Base-by-base conservation (phyloP, 2,113 vertebrate species). In the Brachyhypopomus occidentalis region DNA sequence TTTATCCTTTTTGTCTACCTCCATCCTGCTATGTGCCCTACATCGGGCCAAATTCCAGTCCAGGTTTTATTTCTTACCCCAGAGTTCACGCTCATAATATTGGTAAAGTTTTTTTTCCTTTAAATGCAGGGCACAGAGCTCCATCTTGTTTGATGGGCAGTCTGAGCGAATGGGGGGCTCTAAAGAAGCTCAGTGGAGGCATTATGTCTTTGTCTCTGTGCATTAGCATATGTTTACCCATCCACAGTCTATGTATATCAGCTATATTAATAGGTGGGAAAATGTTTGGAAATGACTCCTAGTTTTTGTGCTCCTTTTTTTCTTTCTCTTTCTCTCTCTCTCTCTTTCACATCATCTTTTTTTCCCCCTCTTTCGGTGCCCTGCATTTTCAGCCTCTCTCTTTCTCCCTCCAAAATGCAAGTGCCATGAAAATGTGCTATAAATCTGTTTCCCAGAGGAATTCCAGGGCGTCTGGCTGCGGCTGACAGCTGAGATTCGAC, bases 391-490 rank as follows among this genome's bases (percentile, higher is more conserved):
- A 1, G 4, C 34, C 62, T 59, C 9, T 66, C 67, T 34, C 67
- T 70, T 19, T 52, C 64, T 64, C 81, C 82, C 78, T 85, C 87
- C 81, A 87, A 82, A 82, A 84, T 75, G 84, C 82, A 78, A 89
- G 86, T 87, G 89, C 86, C 89, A 91, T 91, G 90, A 93, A 94
- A 93, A 93, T 92, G 86, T 92, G 91, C 90, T 92, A 94, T 93
- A 91, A 91, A 93, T 93, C 90, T 93, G 91, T 86, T 92, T 91
- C 90, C 91, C 90, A 93, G 92, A 93, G 89, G 92, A 92, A 93
- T 94, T 94, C 89, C 88, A 89, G 86, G 85, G 77, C 85, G 86
- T 89, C 85, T 81, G 85, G 84, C 66, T 69, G 75, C 88, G 89
- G 87, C 88, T 93, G 93, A 92, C 94, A 93, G 92, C 89, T 86